Conservation (phyloP, 2,888 invertebrate genomes). For the Julus scandinavius region DNA sequence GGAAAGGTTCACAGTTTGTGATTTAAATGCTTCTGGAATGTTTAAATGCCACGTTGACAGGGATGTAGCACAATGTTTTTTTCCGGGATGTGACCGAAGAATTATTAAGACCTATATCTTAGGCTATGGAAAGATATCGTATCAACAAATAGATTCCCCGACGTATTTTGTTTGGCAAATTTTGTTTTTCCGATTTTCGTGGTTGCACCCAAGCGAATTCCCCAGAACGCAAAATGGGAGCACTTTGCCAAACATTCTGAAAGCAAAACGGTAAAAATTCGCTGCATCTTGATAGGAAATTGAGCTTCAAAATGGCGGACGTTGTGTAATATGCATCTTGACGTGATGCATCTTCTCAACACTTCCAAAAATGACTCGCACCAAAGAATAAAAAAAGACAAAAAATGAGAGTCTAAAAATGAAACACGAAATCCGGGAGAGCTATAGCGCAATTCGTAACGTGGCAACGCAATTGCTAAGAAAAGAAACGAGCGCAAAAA, state of each 20-base stretch:
- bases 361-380: constrained; percentile 43
- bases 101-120: neutral
- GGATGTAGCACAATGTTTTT: neutral
- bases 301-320: neutral
- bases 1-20: too few species aligned
- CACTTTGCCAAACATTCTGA: constrained; percentile 13
- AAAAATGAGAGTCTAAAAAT: constrained; percentile 44
- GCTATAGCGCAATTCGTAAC: constrained; percentile 23
- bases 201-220: neutral
- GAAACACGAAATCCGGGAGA: constrained; percentile 24
- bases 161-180: constrained; percentile 16
- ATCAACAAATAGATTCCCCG: constrained; percentile 38
- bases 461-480: constrained; percentile 43
- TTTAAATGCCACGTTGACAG: neutral
- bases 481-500: constrained; percentile 27
- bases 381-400: constrained; percentile 22
- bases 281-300: neutral
- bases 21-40: neutral
- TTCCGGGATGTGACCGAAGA: neutral
- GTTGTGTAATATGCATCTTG: neutral
- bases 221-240: neutral
- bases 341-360: constrained; percentile 23
- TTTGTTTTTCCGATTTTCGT: neutral
- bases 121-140: neutral
- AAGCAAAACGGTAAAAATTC: neutral